Evolutionary conservation across 2,888 invertebrate genomes (phyloP), one percentile per base, ranked within the genome.

Genomic region (Hydraecia micacea): DNA sequence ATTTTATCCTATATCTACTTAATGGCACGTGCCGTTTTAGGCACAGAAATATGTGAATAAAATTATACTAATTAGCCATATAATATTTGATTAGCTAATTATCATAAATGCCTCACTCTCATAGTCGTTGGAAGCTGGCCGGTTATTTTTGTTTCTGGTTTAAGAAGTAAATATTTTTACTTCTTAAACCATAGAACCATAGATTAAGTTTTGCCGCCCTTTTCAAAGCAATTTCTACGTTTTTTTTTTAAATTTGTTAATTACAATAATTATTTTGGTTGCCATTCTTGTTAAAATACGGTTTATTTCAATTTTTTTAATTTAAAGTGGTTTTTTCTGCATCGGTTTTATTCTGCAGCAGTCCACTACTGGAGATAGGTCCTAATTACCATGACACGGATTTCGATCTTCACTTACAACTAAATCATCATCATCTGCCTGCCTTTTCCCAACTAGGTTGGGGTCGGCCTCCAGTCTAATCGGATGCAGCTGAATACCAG

Each of bases 21-120:
- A 39, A 15, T 42, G 63, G 68, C 68, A 76, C 65, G 77, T 60
- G 80, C 80, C 32, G 11, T 0, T n/a, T 21, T 8, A 76, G 36
- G n/a, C 76, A 82, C 46, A 25, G 46, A 77, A 60, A 21, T 66
- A 83, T 83, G 66, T 77, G 60, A 83, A 83, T 77, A 70, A 66
- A 66, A 83, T 77, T 77, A 70, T 77, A 80, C 83, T 70, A 83
- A 83, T 83, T 83, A 83, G 32, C 36, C n/a, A 0, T 42, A 52
- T 65, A 58, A 49, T 65, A 52, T 60, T 42, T 28, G 0, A 65
- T 25, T 66, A 68, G 7, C 28, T 32, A 36, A 80, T 83, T 80
- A 80, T 21, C 77, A 80, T 77, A 77, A 77, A 80, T 66, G 49
- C 28, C 77, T 65, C 36, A 9, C 58, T 83, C 15, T 83, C 65